These are phyloP conservation scores for Magallana gigas DNA, from an alignment of 1,140 invertebrate species.

Conservation along the genomic window DNA sequence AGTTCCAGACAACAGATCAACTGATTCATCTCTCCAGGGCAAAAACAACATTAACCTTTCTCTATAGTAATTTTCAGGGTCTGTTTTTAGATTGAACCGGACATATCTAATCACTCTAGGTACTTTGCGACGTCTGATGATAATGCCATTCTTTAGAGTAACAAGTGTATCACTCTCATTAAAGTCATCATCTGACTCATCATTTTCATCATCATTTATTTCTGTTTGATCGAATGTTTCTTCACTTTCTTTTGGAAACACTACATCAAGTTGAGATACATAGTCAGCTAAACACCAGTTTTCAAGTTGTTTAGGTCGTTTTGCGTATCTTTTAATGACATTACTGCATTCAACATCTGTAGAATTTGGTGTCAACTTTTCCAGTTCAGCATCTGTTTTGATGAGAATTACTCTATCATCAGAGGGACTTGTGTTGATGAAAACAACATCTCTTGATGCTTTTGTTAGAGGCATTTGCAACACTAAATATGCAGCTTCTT, in stretches of 20 bases:
- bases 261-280: neutral
- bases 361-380: slow-evolving; percentile 20
- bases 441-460: too few species aligned
- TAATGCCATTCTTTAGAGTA: slow-evolving; percentile 50
- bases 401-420: neutral
- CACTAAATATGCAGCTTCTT: slow-evolving; percentile 49
- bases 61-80: too few species aligned
- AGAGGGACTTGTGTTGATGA: too few species aligned
- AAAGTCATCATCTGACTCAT: neutral
- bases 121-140: slow-evolving; percentile 28
- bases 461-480: too few species aligned
- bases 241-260: slow-evolving; percentile 12
- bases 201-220: slow-evolving; percentile 18
- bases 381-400: slow-evolving; percentile 7
- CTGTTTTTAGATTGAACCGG: neutral
- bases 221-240: neutral
- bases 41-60: too few species aligned
- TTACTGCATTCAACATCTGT: neutral
- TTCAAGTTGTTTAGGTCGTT: too few species aligned
- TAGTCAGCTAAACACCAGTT: too few species aligned
- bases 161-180: neutral
- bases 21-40: too few species aligned
- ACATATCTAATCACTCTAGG: too few species aligned
- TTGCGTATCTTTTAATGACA: neutral
- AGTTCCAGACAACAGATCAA: too few species aligned